Base-by-base conservation (phyloP, 2,113 vertebrate species). In the Aleadryas rufinucha region DNA sequence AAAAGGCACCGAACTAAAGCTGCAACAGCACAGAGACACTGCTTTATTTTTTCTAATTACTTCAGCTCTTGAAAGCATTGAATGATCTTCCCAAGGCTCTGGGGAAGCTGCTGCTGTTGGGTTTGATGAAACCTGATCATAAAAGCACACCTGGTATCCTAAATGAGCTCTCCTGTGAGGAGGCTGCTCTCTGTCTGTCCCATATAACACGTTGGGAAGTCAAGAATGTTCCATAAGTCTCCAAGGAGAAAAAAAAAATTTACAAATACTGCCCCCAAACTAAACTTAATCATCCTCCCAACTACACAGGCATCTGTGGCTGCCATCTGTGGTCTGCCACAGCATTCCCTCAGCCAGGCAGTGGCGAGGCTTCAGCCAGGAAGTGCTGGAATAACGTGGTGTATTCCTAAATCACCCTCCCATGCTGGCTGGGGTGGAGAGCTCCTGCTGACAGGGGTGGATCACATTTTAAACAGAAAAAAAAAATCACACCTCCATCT, bases 311-410 rank as follows among this genome's bases (percentile, higher is more conserved):
- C 94, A 93, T 90, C 94, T 93, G 95, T 91, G 92, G 69, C 77
- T 65, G 37, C 94, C 95, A 61, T 88, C 65, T 80, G 94, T 65
- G 96, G 90, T 92, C 92, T 90, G 68, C 70, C 92, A 71, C 90
- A n/a, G 30, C 5, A 4, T 49, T 49, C 57, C 81, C 66, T 66
- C 90, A 87, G 33, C 64, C 41, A 10, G 1, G 37, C 77, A 65
- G 66, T 21, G 49, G 2, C 0, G 31, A 74, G 61, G 1, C 52
- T 65, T 7, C 74, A 93, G 96, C 74, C 84, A 93, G 81, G 18
- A 72, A 69, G 70, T 2, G 60, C 81, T 74, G 80, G n/a, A 52
- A 77, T 30, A 27, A 49, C 0, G 5, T 3, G 59, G 22, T 11
- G 35, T 1, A 2, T 35, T 78, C 42, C 41, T 13, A 15, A 47